Conservation (phyloP, 2,888 invertebrate genomes). For the Hirtodrosophila histrioides region DNA sequence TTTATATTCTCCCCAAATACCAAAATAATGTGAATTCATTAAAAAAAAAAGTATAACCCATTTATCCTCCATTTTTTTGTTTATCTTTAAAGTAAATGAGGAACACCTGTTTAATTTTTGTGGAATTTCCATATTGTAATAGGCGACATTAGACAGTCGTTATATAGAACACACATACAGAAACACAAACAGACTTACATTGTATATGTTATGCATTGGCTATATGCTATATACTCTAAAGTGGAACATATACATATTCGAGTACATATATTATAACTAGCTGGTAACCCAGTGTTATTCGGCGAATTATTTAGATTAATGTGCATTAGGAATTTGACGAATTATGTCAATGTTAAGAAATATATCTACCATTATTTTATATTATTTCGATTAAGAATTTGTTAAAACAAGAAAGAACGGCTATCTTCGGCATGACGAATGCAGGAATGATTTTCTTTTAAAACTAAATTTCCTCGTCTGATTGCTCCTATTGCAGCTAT, state of each 20-base stretch:
- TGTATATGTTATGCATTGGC: conserved; percentile 15
- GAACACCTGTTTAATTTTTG: conserved; percentile 62
- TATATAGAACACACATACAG: conserved; percentile 13
- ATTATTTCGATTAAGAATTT: too few relatives aligned
- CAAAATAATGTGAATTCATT: conserved; percentile 29
- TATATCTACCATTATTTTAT: too few relatives aligned
- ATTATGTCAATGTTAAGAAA: too few relatives aligned
- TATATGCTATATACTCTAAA: conserved; percentile 24
- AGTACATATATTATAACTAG: conserved; percentile 32
- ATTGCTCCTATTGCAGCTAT: too few relatives aligned
- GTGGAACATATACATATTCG: conserved; percentile 16
- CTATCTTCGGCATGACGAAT: too few relatives aligned
- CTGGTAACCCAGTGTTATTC: too few relatives aligned
- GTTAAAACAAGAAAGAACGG: too few relatives aligned
- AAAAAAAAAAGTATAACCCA: neutral
- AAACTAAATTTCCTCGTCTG: too few relatives aligned
- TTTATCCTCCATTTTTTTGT: conserved; percentile 34
- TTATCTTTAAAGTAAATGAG: conserved; percentile 63
- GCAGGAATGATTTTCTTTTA: too few relatives aligned
- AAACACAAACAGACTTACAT: conserved; percentile 9
- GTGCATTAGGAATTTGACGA: too few relatives aligned
- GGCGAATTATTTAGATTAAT: too few relatives aligned
- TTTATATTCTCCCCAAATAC: conserved; percentile 56
- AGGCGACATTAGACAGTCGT: conserved; percentile 10
- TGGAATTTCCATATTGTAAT: conserved; percentile 54